Conservation (phyloP, 2,888 invertebrate species). For the Thysanoteuthis rhombus region DNA sequence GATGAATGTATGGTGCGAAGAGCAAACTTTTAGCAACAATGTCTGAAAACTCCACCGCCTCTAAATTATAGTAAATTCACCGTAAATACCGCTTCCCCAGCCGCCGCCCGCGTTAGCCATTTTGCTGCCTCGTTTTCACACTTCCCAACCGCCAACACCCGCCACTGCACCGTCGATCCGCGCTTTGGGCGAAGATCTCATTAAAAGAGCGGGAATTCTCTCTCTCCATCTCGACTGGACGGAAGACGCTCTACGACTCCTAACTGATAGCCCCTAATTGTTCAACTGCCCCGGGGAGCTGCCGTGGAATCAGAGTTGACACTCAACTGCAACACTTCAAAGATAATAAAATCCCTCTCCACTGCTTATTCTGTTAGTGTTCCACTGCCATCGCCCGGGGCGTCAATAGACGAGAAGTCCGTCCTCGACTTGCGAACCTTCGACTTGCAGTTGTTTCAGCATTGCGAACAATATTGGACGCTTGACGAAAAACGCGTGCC, state of each 20-base stretch:
- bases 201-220: constrained; percentile 1
- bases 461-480: background rate
- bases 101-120: background rate
- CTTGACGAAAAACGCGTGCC: background rate
- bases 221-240: background rate
- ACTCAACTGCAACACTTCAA: background rate
- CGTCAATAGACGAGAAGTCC: background rate
- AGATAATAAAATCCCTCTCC: background rate
- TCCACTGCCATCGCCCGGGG: background rate
- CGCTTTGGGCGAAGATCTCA: constrained; percentile 12
- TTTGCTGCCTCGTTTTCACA: background rate
- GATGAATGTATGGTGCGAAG: background rate
- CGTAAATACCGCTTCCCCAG: background rate
- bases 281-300: background rate
- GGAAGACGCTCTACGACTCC: constrained; percentile 12
- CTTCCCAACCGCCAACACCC: background rate
- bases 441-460: background rate
- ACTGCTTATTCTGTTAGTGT: background rate
- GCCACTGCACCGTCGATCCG: background rate
- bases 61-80: background rate
- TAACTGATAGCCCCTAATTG: constrained; percentile 12
- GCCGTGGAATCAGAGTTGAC: background rate
- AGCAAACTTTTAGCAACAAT: background rate
- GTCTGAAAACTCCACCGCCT: background rate
- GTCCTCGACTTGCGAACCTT: background rate